These are phyloP conservation scores for Cardiocondyla obscurior DNA, from an alignment of 1,140 invertebrate genomes.

Conservation along the genomic window DNA sequence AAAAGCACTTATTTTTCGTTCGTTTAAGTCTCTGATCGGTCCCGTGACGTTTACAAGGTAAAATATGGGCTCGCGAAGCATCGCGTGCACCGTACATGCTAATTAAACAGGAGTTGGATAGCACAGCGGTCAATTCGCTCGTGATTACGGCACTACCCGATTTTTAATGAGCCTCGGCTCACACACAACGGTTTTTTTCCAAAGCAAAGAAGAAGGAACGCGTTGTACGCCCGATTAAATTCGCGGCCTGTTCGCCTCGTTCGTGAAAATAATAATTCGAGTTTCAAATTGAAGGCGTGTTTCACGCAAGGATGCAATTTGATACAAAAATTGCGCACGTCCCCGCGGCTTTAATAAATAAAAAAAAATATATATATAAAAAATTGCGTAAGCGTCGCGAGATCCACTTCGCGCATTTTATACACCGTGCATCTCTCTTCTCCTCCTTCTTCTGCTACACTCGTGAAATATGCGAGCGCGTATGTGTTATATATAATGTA, in stretches of 20 bases:
- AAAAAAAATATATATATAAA: too few relatives aligned
- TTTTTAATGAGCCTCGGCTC: slow-evolving; percentile 26
- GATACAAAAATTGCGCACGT: background rate
- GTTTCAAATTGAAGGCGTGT: background rate
- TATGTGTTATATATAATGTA: background rate
- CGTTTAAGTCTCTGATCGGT: background rate
- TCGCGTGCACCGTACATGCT: background rate
- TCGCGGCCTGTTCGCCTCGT: background rate
- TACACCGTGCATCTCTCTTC: background rate
- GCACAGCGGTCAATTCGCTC: background rate
- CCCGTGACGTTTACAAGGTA: background rate
- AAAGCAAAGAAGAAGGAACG: background rate
- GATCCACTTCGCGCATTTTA: background rate
- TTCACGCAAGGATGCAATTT: background rate
- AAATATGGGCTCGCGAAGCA: background rate
- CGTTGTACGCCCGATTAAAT: background rate
- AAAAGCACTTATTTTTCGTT: background rate
- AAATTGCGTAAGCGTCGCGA: background rate
- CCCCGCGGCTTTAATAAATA: too few relatives aligned
- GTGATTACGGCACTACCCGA: background rate
- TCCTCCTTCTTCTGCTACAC: background rate
- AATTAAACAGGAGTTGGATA: background rate
- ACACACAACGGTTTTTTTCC: background rate
- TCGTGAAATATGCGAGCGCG: background rate
- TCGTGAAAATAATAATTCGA: background rate